A percentile compares a stretch with the other conserved stretches of the same genome.
Evolutionary conservation across 2,113 vertebrate species (phyloP).

Genomic region (Actinemys pallida): DNA sequence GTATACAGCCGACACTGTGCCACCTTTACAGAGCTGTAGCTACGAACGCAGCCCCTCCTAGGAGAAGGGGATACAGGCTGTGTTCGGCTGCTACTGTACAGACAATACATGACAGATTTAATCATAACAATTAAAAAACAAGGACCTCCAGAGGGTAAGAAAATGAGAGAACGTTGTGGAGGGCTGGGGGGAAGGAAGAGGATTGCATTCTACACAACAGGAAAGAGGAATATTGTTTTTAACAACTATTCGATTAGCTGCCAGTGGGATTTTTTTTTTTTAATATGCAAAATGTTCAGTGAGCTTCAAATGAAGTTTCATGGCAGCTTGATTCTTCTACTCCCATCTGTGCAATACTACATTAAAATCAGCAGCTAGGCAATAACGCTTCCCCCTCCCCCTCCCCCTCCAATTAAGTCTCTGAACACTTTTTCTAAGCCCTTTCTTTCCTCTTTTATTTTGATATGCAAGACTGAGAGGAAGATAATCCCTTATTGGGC

Average conservation of each 20-base stretch:
- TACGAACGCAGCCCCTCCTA: neutral
- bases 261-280: neutral
- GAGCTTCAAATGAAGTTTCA: neutral
- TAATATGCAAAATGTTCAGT: neutral
- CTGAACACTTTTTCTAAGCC: neutral
- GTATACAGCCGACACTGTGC: too few relatives aligned
- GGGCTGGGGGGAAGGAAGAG: too few relatives aligned
- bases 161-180: neutral
- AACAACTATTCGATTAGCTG: neutral
- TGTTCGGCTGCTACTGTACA: neutral
- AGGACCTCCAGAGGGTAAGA: neutral
- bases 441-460: neutral
- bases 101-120: neutral
- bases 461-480: too few relatives aligned
- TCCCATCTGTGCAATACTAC: neutral
- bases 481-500: neutral
- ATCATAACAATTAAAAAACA: neutral
- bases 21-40: neutral
- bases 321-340: conserved; percentile 7
- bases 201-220: neutral
- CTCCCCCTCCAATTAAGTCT: accelerated
- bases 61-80: neutral
- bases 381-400: neutral
- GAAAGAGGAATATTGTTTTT: neutral
- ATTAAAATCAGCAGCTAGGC: neutral